Evolutionary conservation across 2,797 vertebrate genomes (phyloP).

Genomic region (Rhabdophis nuchalis): DNA sequence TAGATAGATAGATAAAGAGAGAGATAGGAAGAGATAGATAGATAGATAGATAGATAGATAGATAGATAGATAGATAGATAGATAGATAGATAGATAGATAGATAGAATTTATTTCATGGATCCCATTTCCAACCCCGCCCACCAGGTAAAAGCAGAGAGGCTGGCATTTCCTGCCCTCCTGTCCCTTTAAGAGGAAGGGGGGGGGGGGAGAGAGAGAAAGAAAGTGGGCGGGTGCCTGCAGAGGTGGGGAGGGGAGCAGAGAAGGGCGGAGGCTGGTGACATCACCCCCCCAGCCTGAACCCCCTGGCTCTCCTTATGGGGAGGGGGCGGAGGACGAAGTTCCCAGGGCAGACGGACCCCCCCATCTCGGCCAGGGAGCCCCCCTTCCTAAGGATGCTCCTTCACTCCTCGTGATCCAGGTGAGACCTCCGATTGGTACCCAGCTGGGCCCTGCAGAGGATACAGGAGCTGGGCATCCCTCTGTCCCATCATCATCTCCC

Average conservation of each 20-base stretch:
- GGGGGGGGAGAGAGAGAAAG: background rate
- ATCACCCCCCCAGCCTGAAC: slow-evolving; percentile 11
- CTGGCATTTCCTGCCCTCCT: background rate
- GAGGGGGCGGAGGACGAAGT: background rate
- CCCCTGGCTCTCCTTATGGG: background rate
- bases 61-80: too few relatives aligned
- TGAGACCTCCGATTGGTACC: background rate
- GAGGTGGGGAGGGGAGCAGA: background rate
- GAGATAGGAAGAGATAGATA: too few relatives aligned
- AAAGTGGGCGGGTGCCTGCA: background rate
- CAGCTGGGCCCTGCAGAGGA: background rate
- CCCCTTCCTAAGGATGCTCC: background rate
- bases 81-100: too few relatives aligned
- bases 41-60: too few relatives aligned
- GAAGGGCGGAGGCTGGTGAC: background rate
- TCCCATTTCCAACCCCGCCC: background rate
- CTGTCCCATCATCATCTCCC: background rate
- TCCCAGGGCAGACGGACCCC: background rate
- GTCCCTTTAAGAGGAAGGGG: slow-evolving; percentile 2
- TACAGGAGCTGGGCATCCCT: background rate
- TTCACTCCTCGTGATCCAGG: background rate
- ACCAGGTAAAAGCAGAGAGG: background rate
- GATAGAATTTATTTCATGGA: background rate
- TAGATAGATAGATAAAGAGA: too few relatives aligned
- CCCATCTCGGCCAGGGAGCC: too few relatives aligned